Evolutionary conservation across 2,113 vertebrate genomes (phyloP).

Genomic region (Anarrhichthys ocellatus): DNA sequence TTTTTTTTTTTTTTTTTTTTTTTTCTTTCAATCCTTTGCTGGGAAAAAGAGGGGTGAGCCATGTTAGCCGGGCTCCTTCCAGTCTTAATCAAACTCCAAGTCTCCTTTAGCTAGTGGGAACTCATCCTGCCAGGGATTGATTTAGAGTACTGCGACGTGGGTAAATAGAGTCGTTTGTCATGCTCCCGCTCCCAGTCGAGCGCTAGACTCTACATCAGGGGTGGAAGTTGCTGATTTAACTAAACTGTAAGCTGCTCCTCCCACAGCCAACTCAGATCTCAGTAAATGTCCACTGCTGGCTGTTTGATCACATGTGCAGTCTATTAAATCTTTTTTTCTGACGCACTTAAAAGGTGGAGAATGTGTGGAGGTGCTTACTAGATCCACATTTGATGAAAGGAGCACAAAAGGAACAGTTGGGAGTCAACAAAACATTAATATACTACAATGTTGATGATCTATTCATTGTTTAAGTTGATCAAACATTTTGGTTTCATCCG

Average conservation of each 20-base stretch:
- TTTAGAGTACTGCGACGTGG: slow-evolving; percentile 74
- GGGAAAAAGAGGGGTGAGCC: slow-evolving; percentile 71
- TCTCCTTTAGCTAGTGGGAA: slow-evolving; percentile 75
- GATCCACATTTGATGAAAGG: background rate
- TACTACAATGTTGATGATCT: background rate
- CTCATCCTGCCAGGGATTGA: slow-evolving; percentile 75
- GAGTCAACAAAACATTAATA: background rate
- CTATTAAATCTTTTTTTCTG: slow-evolving; percentile 28
- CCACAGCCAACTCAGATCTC: slow-evolving; percentile 47
- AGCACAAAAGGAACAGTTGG: background rate
- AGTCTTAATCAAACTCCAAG: slow-evolving; percentile 77
- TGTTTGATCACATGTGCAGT: slow-evolving; percentile 41
- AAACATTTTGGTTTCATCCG: background rate
- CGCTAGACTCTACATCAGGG: slow-evolving; percentile 64
- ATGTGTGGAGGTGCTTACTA: slow-evolving; percentile 1
- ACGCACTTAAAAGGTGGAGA: background rate
- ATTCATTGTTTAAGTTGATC: background rate
- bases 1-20: slow-evolving; percentile 26
- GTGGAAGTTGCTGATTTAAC: slow-evolving; percentile 73
- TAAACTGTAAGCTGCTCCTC: slow-evolving; percentile 60
- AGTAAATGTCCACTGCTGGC: slow-evolving; percentile 49
- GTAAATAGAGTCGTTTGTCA: slow-evolving; percentile 82
- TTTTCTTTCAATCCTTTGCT: slow-evolving; percentile 54
- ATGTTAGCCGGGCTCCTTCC: slow-evolving; percentile 73
- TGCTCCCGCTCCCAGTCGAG: slow-evolving; percentile 56